Evolutionary conservation across 2,888 invertebrate species (phyloP), one percentile per base, ranked within the genome.

Genomic region (Drosophila greeni): DNA sequence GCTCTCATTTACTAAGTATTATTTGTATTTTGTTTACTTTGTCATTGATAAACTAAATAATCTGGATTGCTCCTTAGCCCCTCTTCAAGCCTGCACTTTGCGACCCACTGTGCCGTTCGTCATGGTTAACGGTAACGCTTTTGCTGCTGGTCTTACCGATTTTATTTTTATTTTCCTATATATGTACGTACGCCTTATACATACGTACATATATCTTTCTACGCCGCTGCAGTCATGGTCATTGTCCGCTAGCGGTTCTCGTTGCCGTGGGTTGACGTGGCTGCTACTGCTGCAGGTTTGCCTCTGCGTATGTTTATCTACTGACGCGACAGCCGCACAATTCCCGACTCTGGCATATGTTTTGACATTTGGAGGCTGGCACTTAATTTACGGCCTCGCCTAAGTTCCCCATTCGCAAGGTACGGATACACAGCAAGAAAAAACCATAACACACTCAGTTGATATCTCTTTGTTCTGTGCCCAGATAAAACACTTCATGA

Each of bases 191-290:
- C 24, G 8, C 8, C 7, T 24, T n/a, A 7, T 24, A 24, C 6
- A 3, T 12, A 39, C 2, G 5, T 16, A 37, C 18, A 2, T 51
- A 52, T 40, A 23, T 31, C n/a, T 53, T 53, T 53, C 42, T 43
- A 34, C 47, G 31, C 64, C 60, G 49, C 58, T 94, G 98, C 89
- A 99, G 92, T 99, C 99, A 92, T 99, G 87, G 98, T 99, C 79
- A 87, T 80, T 80, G 69, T 65, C 71, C 66, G 71, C 64, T 67
- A 72, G 72, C 71, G 59, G 66, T 70, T 79, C 65, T 68, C 39
- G 53, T 62, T 56, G 47, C 73, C 56, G 51, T 55, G 65, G 45
- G 49, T 37, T 18, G 36, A 20, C 12, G n/a, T 26, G 11, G 14
- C 29, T 33, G 43, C 16, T 49, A 31, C 16, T 49, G 47, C 31